Evolutionary conservation across 2,888 invertebrate genomes (phyloP), one percentile per base, ranked within the genome.

Genomic region (Thalpophila matura): DNA sequence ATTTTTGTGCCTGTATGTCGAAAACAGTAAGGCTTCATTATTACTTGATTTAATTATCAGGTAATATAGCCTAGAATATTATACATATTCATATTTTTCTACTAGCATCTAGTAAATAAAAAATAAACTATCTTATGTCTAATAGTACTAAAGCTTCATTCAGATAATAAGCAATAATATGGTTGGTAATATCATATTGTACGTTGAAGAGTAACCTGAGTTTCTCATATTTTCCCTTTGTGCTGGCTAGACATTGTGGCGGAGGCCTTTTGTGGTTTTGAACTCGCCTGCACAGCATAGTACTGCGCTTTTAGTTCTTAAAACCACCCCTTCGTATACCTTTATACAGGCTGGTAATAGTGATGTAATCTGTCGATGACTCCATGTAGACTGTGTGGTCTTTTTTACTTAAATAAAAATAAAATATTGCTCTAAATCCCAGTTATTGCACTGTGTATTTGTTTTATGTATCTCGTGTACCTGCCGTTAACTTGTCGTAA

Each of bases 301-400:
- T 79, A 81, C 81, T 91, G 92, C 81, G 89, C 93, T 92, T 94
- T 94, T 94, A 91, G 90, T 91, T 92, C 89, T 89, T 91, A 86
- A 87, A 89, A 81, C 89, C 88, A 83, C 81, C 88, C 86, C 79
- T 71, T 77, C 64, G 47, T 60, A 53, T 69, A 67, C 42, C 27
- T 38, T 47, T 59, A 35, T 63, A 59, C 45, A 64, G 35, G 37
- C 27, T 66, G 31, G 40, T 54, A n/a, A 38, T 68, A 79, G 73
- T 59, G 70, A 4, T 68, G 79, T 59, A 18, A 12, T 12, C 4
- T 16, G 14, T 58, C 45, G 50, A 55, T 59, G 37, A n/a, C n/a
- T n/a, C n/a, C n/a, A n/a, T n/a, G n/a, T n/a, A n/a, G n/a, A n/a
- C n/a, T n/a, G n/a, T n/a, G n/a, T n/a, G n/a, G n/a, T n/a, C n/a